These are phyloP conservation scores for Diabrotica balteata DNA, from an alignment of 2,888 invertebrate species.

Conservation along the genomic window DNA sequence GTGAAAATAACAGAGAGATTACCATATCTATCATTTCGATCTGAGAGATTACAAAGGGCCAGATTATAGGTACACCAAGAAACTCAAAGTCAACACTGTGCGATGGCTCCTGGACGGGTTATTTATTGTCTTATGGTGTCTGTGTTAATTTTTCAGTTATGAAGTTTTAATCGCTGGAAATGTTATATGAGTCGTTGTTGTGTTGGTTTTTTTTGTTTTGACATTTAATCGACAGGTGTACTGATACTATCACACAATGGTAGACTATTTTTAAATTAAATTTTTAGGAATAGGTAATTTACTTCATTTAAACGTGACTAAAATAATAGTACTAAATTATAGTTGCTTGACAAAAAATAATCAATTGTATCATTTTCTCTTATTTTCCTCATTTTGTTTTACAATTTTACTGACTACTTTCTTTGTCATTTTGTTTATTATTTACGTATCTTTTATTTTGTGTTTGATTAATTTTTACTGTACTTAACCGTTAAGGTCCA, in stretches of 20 bases:
- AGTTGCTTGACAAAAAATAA: too few species aligned
- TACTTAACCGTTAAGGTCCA: too few species aligned
- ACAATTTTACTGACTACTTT: too few species aligned
- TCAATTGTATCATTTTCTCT: too few species aligned
- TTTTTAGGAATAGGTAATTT: too few species aligned
- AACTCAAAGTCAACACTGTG: constrained; percentile 55
- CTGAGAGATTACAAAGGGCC: constrained; percentile 38
- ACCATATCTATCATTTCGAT: constrained; percentile 52
- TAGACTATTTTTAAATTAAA: too few species aligned
- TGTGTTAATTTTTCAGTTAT: constrained; percentile 24
- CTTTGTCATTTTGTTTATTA: too few species aligned
- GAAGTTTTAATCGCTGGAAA: constrained; percentile 18
- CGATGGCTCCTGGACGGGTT: constrained; percentile 42
- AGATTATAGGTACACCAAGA: constrained; percentile 50
- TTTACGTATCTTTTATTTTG: too few species aligned
- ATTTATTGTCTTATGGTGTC: constrained; percentile 44
- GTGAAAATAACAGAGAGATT: constrained; percentile 60
- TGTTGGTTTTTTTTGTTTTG: not conserved
- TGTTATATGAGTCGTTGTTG: not conserved
- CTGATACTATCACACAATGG: not conserved
- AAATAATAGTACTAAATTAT: too few species aligned
- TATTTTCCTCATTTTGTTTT: too few species aligned
- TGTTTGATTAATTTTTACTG: too few species aligned
- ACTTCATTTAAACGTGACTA: too few species aligned
- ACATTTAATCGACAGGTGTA: not conserved